Percentiles rank a stretch among this genome's conserved stretches.
Evolutionary conservation across 2,888 invertebrate species (phyloP).

Genomic region (Rhamnusium bicolor): DNA sequence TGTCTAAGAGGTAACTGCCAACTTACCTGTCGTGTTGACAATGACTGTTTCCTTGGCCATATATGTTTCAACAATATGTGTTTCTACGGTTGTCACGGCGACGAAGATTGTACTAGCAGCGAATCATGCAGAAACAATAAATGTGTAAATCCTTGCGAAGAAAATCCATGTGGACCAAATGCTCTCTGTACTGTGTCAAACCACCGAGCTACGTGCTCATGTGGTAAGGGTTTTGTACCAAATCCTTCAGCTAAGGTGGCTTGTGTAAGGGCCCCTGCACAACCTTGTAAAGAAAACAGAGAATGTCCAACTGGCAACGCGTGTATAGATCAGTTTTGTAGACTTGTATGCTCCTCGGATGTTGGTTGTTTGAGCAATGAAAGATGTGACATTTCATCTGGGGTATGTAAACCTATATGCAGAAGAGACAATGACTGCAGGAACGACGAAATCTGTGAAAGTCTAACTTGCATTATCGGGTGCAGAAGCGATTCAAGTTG

Average conservation of each 20-base stretch:
- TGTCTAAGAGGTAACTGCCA: constrained; percentile 88
- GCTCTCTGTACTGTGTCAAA: constrained; percentile 86
- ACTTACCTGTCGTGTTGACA: constrained; percentile 92
- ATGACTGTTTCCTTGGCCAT: constrained; percentile 93
- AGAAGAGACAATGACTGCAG: constrained; percentile 89
- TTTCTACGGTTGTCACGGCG: constrained; percentile 87
- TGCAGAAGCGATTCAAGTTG: constrained; percentile 89
- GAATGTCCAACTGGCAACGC: constrained; percentile 79
- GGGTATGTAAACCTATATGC: constrained; percentile 89
- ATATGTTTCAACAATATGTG: constrained; percentile 91
- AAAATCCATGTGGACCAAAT: constrained; percentile 89
- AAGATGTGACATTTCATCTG: constrained; percentile 78
- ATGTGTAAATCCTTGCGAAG: constrained; percentile 84
- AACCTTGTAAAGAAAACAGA: constrained; percentile 83
- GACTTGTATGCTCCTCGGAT: constrained; percentile 84
- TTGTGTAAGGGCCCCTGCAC: constrained; percentile 86
- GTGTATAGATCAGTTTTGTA: constrained; percentile 83
- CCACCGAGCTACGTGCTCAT: constrained; percentile 87
- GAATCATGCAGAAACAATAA: constrained; percentile 87
- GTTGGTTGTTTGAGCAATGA: constrained; percentile 88
- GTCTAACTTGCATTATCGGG: constrained; percentile 84
- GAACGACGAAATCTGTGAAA: constrained; percentile 89
- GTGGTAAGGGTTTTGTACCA: constrained; percentile 85
- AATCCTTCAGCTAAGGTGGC: constrained; percentile 92
- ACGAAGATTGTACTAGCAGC: constrained; percentile 90